Conservation (phyloP, 2,113 vertebrate species). For the Physeter macrocephalus region DNA sequence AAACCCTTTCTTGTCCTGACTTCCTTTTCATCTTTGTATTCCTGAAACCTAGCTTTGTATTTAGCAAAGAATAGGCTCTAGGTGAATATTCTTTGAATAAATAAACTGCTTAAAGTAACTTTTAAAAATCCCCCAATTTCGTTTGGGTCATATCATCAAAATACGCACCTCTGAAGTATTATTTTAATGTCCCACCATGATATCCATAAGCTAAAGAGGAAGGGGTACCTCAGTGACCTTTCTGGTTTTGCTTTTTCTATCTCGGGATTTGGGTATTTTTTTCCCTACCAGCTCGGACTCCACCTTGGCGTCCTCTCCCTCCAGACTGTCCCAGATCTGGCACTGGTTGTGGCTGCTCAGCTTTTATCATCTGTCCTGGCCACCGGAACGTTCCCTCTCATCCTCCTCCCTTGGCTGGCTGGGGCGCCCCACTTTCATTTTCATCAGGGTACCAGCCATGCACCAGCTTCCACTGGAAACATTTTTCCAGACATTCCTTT, state of each 20-base stretch:
- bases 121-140: not conserved
- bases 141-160: not conserved
- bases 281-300: slow-evolving; percentile 3
- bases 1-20: not conserved
- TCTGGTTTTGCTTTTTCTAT: slow-evolving; percentile 40
- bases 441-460: slow-evolving; percentile 56
- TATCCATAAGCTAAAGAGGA: not conserved
- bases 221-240: slow-evolving; percentile 27
- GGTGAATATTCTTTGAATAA: not conserved
- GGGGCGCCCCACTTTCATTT: slow-evolving; percentile 64
- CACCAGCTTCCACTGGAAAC: slow-evolving; percentile 47
- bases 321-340: slow-evolving; percentile 61
- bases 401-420: slow-evolving; percentile 29
- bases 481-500: slow-evolving; percentile 58
- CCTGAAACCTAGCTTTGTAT: not conserved
- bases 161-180: not conserved
- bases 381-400: slow-evolving; percentile 31
- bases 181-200: not conserved
- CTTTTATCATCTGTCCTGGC: slow-evolving; percentile 52
- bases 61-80: not conserved
- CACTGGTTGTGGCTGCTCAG: not conserved
- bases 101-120: not conserved
- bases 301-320: slow-evolving; percentile 32
- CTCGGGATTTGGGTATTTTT: slow-evolving; percentile 29
- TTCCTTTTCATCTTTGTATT: not conserved